Conservation (phyloP, 2,113 vertebrate genomes). For the Rostratula benghalensis region DNA sequence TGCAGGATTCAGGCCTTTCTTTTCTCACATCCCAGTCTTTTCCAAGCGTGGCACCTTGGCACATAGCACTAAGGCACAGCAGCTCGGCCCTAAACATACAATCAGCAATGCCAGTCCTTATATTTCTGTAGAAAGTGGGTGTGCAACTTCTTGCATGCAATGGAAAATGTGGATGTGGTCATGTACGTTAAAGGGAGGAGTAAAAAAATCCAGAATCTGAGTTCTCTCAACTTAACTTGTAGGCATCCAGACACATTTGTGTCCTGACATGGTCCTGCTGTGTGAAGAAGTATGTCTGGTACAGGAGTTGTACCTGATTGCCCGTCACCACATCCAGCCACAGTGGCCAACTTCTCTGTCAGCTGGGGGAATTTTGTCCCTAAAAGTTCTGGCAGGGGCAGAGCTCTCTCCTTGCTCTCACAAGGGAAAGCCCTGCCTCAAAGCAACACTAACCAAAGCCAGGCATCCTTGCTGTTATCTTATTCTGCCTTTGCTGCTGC, state of each 20-base stretch:
- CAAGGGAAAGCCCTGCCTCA: not conserved
- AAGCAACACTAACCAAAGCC: not conserved
- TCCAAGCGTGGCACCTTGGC: not conserved
- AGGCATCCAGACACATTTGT: not conserved
- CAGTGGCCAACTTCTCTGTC: not conserved
- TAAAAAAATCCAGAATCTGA: not conserved
- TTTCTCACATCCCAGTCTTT: not conserved
- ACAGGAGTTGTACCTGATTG: not conserved
- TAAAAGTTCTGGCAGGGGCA: not conserved
- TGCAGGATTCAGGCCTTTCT: not conserved
- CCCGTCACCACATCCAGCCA: not conserved
- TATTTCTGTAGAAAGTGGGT: not conserved
- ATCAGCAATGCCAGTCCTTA: not conserved
- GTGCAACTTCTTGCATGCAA: not conserved
- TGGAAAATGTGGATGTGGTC: not conserved
- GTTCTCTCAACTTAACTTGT: not conserved
- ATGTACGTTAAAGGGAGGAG: not conserved
- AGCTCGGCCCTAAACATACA: not conserved
- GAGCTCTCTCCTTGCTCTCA: not conserved
- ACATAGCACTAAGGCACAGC: not conserved
- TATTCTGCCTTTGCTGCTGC: not conserved
- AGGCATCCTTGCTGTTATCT: not conserved
- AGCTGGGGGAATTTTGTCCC: not conserved
- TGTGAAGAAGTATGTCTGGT: not conserved
- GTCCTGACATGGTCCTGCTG: accelerated